Percentiles rank a stretch among this genome's conserved stretches.
Conservation (phyloP, 2,113 vertebrate genomes). For the Terrapene triunguis region DNA sequence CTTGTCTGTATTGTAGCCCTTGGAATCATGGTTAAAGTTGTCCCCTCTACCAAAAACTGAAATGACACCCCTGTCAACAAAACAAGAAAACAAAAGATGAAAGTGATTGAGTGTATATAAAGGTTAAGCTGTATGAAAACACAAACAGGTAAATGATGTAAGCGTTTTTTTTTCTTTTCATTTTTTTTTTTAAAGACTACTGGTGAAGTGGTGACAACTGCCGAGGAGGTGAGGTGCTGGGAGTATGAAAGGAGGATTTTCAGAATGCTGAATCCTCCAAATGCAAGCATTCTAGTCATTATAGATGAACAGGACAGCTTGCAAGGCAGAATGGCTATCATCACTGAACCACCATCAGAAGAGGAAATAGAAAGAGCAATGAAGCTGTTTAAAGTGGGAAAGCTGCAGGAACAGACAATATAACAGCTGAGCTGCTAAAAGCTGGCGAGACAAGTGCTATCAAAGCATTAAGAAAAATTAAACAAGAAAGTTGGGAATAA, state of each 20-base stretch:
- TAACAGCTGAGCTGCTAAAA: not conserved
- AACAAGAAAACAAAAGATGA: not conserved
- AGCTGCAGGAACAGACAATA: not conserved
- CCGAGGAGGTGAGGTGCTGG: not conserved
- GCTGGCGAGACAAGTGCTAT: not conserved
- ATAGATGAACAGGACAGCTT: not conserved
- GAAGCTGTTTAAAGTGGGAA: not conserved
- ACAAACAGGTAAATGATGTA: not conserved
- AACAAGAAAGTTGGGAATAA: not conserved
- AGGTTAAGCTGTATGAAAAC: not conserved
- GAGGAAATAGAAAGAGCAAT: not conserved
- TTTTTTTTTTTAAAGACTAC: not conserved
- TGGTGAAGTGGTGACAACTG: not conserved
- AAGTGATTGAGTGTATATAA: not conserved
- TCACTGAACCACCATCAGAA: not conserved
- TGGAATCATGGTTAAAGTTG: not conserved
- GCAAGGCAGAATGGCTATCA: not conserved
- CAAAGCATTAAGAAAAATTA: not conserved
- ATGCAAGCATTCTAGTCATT: not conserved
- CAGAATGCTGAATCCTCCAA: not conserved
- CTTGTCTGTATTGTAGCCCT: not conserved
- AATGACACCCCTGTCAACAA: not conserved
- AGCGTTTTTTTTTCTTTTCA: too few relatives aligned
- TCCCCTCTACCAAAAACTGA: not conserved
- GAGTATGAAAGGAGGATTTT: not conserved